Evolutionary conservation across 2,888 invertebrate species (phyloP).

Genomic region (Zele albiditarsus): DNA sequence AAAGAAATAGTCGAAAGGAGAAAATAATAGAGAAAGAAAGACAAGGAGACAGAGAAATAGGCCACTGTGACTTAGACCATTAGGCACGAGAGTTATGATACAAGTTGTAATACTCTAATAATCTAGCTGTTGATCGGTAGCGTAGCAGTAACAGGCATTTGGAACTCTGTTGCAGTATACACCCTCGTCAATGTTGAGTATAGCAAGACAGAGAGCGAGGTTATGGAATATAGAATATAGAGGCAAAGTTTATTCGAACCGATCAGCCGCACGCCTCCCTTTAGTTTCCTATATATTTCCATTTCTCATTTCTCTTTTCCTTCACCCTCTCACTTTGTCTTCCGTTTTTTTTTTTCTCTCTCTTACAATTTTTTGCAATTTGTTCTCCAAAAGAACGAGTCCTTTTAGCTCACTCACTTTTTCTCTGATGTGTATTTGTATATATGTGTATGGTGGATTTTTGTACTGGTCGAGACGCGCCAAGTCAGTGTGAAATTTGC

Average conservation of each 20-base stretch:
- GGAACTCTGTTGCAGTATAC: conserved; percentile 36
- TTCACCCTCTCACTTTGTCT: conserved; percentile 28
- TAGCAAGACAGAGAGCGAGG: background rate
- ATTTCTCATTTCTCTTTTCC: conserved; percentile 45
- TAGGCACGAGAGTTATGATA: conserved; percentile 70
- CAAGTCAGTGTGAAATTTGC: conserved; percentile 72
- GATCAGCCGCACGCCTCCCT: conserved; percentile 68
- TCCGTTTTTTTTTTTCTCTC: conserved; percentile 29
- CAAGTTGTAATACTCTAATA: conserved; percentile 72
- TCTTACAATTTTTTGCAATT: conserved; percentile 34
- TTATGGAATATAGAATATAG: conserved; percentile 14
- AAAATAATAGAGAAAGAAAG: background rate
- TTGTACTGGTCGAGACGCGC: conserved; percentile 48
- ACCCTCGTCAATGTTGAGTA: conserved; percentile 27
- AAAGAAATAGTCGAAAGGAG: conserved; percentile 38
- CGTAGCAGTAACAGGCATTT: background rate
- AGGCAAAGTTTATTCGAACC: conserved; percentile 65
- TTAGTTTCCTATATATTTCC: conserved; percentile 43
- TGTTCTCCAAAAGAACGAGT: conserved; percentile 22
- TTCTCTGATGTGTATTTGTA: conserved; percentile 22
- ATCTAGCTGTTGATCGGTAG: conserved; percentile 68
- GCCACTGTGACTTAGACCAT: conserved; percentile 62
- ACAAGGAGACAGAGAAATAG: conserved; percentile 40
- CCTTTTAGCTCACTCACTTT: conserved; percentile 15
- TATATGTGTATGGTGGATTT: background rate